Conservation (phyloP, 2,888 invertebrate genomes). For the Diogma glabrata region DNA sequence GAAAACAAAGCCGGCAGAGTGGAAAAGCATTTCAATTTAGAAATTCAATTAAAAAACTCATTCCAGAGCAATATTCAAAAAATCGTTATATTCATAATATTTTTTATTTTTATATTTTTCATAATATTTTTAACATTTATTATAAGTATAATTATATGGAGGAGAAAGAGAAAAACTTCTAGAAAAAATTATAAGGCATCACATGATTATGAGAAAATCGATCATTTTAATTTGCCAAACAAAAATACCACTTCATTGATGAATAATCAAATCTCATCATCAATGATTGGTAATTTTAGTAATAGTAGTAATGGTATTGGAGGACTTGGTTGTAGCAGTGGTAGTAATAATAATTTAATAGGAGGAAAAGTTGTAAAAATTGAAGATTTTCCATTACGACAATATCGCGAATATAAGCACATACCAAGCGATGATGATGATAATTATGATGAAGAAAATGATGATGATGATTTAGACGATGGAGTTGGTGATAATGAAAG, state of each 20-base stretch:
- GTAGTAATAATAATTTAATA: not conserved
- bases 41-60: slow-evolving; percentile 21
- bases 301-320: slow-evolving; percentile 13
- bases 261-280: slow-evolving; percentile 1
- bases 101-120: not conserved
- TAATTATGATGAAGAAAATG: slow-evolving; percentile 46
- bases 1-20: slow-evolving; percentile 71
- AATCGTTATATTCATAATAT: slow-evolving; percentile 14
- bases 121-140: slow-evolving; percentile 6
- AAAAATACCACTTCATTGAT: not conserved
- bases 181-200: not conserved
- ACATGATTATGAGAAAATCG: slow-evolving; percentile 3
- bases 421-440: slow-evolving; percentile 54
- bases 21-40: slow-evolving; percentile 60
- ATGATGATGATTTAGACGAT: not conserved
- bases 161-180: not conserved
- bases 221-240: slow-evolving; percentile 6
- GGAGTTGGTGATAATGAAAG: slow-evolving; percentile 4
- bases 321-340: slow-evolving; percentile 12
- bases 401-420: slow-evolving; percentile 60
- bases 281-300: not conserved
- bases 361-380: no score
- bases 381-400: slow-evolving; percentile 29
- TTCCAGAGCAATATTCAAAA: slow-evolving; percentile 11
- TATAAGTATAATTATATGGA: slow-evolving; percentile 7